Conservation (phyloP, 2,797 vertebrate genomes). For the Caiman crocodilus region DNA sequence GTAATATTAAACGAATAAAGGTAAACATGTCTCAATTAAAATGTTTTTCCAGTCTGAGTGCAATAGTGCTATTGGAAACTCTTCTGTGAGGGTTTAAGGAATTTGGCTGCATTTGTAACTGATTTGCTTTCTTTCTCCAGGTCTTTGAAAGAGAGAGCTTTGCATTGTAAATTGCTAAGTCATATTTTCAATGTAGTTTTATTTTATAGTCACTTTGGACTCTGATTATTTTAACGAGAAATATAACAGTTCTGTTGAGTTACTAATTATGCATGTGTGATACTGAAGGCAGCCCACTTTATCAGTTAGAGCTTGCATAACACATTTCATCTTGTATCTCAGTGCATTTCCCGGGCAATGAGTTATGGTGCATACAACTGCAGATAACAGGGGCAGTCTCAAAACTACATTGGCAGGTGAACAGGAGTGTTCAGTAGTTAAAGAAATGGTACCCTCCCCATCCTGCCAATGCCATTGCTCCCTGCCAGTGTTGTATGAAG, state of each 20-base stretch:
- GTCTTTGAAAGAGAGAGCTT: conserved; percentile 14
- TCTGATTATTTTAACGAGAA: neutral
- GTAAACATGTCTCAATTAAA: conserved; percentile 77
- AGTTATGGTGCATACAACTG: neutral
- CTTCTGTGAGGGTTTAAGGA: conserved; percentile 51
- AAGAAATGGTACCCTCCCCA: neutral
- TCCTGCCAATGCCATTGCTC: neutral
- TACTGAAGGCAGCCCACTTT: fast-evolving
- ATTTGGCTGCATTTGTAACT: conserved; percentile 54
- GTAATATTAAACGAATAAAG: conserved; percentile 74
- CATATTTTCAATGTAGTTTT: neutral
- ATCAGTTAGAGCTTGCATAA: neutral
- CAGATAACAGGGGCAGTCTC: neutral
- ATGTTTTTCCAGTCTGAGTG: conserved; percentile 53
- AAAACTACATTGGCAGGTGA: neutral
- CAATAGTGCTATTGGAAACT: conserved; percentile 45
- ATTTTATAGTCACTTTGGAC: neutral
- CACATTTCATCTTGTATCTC: neutral
- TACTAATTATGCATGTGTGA: neutral
- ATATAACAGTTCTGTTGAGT: neutral
- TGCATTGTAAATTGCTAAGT: neutral
- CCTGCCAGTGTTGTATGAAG: neutral
- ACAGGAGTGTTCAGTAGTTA: neutral
- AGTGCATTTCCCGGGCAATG: fast-evolving
- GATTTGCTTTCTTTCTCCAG: conserved; percentile 46